These are phyloP conservation scores for Myotis brandtii DNA, from an alignment of 2,113 vertebrate species.

Conservation along the genomic window DNA sequence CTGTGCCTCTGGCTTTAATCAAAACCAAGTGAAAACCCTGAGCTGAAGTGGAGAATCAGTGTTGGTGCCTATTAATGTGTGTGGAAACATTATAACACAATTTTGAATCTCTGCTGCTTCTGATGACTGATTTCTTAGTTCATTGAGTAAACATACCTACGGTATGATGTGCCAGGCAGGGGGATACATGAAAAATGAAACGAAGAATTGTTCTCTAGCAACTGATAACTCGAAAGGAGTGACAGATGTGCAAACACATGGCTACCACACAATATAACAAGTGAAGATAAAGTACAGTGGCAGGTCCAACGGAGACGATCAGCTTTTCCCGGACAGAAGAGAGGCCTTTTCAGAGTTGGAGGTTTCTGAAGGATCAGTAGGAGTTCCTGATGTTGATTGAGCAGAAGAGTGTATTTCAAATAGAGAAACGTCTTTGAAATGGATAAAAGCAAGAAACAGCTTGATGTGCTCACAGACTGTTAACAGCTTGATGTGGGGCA, in stretches of 20 bases:
- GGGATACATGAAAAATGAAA: background rate
- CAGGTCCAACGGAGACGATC: background rate
- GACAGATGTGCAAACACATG: accelerated
- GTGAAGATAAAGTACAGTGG: too few species aligned
- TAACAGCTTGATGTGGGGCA: background rate
- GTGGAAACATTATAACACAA: background rate
- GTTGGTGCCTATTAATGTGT: background rate
- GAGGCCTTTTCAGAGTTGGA: background rate
- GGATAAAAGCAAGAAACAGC: background rate
- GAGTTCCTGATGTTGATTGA: background rate
- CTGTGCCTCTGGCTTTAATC: conserved; percentile 30
- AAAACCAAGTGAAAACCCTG: conserved; percentile 53
- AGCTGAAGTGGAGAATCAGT: background rate
- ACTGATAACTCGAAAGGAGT: background rate
- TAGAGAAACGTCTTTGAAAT: conserved; percentile 23
- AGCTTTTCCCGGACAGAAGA: background rate
- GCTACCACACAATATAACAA: too few species aligned
- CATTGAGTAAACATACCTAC: background rate
- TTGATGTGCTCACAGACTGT: accelerated
- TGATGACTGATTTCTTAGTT: background rate
- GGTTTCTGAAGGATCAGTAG: background rate
- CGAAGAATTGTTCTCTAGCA: background rate
- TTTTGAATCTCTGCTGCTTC: background rate
- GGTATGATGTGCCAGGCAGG: background rate
- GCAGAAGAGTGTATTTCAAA: background rate